Conservation (phyloP, 2,113 vertebrate species). For the Coturnix japonica region DNA sequence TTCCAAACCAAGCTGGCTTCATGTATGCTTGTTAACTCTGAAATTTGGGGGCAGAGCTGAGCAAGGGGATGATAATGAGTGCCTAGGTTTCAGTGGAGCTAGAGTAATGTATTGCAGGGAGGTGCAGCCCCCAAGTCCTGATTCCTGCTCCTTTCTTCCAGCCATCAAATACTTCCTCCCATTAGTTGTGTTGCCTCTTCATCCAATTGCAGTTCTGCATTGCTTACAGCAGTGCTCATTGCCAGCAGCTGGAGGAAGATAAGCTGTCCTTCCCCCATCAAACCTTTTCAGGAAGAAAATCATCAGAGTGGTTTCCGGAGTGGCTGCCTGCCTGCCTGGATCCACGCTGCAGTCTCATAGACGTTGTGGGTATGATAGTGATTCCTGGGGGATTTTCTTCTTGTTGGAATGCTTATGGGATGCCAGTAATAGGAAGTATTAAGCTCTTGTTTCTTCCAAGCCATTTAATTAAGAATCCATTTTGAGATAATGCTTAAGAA, state of each 20-base stretch:
- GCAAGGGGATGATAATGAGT: neutral
- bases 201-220: neutral
- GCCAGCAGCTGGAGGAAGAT: neutral
- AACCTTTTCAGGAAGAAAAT: neutral
- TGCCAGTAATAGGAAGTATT: neutral
- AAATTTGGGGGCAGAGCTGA: neutral
- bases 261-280: neutral
- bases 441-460: neutral
- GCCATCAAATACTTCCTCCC: neutral
- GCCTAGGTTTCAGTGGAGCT: neutral
- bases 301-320: neutral
- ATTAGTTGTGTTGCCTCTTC: neutral
- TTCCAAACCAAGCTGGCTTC: neutral
- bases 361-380: neutral
- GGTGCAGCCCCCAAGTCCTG: neutral
- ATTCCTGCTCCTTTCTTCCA: neutral
- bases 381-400: neutral
- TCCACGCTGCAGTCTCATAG: neutral
- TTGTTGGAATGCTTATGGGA: neutral
- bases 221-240: neutral
- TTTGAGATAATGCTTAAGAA: neutral
- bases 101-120: neutral
- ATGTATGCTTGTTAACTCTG: neutral
- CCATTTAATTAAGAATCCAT: conserved; percentile 17
- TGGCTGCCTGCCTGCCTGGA: neutral